Evolutionary conservation across 2,888 invertebrate genomes (phyloP), one percentile per base, ranked within the genome.

Genomic region (Xanthorhoe designata): DNA sequence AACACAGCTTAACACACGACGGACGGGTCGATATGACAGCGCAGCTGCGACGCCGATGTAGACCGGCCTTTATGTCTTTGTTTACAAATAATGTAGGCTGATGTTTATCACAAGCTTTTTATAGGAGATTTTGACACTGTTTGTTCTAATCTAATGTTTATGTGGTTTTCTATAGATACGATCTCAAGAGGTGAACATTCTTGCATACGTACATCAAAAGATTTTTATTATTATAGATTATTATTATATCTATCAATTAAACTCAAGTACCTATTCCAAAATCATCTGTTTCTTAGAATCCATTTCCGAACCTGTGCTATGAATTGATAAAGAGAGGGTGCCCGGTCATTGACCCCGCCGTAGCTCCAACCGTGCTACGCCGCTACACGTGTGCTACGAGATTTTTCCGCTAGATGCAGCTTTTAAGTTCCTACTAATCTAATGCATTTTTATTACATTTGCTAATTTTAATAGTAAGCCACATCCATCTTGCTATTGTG

Each of bases 291-390:
- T 32, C n/a, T 50, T n/a, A 10, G n/a, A 56, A 61, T 53, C 38
- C 54, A 42, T 47, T 45, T 64, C 10, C 50, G 6, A 50, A 59
- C 35, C 24, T 38, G 53, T 32, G 49, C 35, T 62, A 50, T 17
- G 45, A 62, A 70, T 64, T 61, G 52, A 63, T 54, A 57, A 55
- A 54, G 56, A 13, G 64, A 68, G 66, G 69, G 64, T 63, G 69
- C 35, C 63, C 61, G 76, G 75, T 70, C 74, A 61, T 68, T 66
- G 75, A 86, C 78, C 87, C 66, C 74, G 86, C 85, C 85, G 80
- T 79, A 80, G 79, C 68, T 82, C 86, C 84, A 85, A 84, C 76
- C 82, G 75, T 75, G 82, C 84, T 86, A 84, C 82, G 78, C 62
- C 59, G 61, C 64, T 56, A 51, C 60, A 52, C 51, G 49, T 47